phyloP scores from a whole-genome alignment of 2,797 vertebrate species.

The Amblyopsis hoosieri region DNA sequence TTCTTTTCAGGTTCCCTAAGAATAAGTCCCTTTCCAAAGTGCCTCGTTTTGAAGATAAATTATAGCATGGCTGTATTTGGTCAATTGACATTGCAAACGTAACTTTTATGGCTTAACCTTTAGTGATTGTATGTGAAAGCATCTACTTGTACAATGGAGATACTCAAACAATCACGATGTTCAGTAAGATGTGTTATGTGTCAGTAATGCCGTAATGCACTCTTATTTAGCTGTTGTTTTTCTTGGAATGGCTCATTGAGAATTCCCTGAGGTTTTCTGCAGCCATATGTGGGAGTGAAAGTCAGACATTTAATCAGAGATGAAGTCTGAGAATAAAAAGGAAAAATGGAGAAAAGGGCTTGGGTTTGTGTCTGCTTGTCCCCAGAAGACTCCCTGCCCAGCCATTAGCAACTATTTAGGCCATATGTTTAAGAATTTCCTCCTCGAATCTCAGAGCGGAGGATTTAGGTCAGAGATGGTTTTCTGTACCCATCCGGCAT shows the following conservation, averaged over 20 bases:
- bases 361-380: slow-evolving; percentile 35
- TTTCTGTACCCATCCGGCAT: slow-evolving; percentile 55
- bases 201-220: not conserved
- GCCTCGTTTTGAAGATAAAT: too few species aligned
- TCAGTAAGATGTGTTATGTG: too few species aligned
- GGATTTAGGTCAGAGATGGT: slow-evolving; percentile 77
- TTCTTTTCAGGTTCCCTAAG: not conserved
- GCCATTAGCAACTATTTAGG: slow-evolving; percentile 56
- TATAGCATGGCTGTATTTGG: too few species aligned
- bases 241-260: slow-evolving; percentile 31
- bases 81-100: too few species aligned
- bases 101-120: not conserved
- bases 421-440: slow-evolving; percentile 74
- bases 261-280: slow-evolving; percentile 38
- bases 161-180: too few species aligned
- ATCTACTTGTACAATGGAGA: too few species aligned
- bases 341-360: slow-evolving; percentile 26
- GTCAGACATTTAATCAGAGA: slow-evolving; percentile 66
- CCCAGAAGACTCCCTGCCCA: slow-evolving; percentile 49
- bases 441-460: slow-evolving; percentile 55
- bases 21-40: not conserved
- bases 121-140: too few species aligned
- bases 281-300: slow-evolving; percentile 49
- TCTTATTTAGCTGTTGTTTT: not conserved
- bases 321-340: slow-evolving; percentile 23